phyloP scores from a whole-genome alignment of 2,888 invertebrate species.

The Ochropleura plecta region DNA sequence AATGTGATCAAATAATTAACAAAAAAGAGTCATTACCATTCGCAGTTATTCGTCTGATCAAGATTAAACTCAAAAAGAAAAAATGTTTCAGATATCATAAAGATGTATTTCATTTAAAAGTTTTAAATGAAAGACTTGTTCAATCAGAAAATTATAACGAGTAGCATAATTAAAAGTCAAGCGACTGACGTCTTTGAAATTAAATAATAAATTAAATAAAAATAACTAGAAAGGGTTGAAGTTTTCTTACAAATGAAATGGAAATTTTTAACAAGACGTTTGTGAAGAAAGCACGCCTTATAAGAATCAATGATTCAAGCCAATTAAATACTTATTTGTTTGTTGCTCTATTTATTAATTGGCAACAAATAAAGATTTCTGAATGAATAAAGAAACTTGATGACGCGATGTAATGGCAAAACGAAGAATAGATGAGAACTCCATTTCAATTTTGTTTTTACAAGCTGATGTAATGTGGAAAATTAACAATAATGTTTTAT shows the following conservation, averaged over 20 bases:
- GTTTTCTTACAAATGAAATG: constrained; percentile 86
- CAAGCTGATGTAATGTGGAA: background rate
- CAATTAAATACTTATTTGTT: constrained; percentile 81
- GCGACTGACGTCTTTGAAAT: constrained; percentile 69
- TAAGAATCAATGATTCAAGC: constrained; percentile 77
- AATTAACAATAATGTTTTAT: background rate
- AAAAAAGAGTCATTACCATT: background rate
- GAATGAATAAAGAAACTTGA: constrained; percentile 49
- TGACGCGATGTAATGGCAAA: constrained; percentile 42
- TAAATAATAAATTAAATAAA: constrained; percentile 71
- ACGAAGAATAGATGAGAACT: constrained; percentile 4
- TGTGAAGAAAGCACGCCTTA: constrained; percentile 65
- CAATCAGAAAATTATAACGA: constrained; percentile 85
- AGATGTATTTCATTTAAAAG: constrained; percentile 38
- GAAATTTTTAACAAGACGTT: constrained; percentile 88
- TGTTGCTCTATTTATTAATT: constrained; percentile 70
- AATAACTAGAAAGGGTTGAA: constrained; percentile 81
- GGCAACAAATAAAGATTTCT: constrained; percentile 41
- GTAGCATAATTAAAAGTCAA: constrained; percentile 81
- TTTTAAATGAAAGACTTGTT: constrained; percentile 70
- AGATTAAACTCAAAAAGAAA: constrained; percentile 12
- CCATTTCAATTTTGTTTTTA: constrained; percentile 1
- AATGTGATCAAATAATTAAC: background rate
- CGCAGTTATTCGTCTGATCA: background rate
- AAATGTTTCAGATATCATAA: constrained; percentile 20